phyloP scores from a whole-genome alignment of 2,113 vertebrate species.

The Carlito syrichta region DNA sequence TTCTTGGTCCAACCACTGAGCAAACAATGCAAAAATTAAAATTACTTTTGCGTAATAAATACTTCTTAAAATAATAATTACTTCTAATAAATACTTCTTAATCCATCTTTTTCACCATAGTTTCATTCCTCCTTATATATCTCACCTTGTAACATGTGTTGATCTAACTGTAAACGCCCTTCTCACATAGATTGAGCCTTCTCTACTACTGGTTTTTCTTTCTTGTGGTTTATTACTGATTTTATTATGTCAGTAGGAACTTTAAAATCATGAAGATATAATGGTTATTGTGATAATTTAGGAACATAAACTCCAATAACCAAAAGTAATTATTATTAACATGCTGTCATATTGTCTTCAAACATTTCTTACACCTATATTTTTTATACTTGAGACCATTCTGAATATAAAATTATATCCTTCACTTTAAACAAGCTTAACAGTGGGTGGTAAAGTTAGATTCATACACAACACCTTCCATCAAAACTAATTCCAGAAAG shows the following conservation, averaged over 20 bases:
- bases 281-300: not conserved
- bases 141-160: not conserved
- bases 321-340: not conserved
- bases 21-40: too few species aligned
- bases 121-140: too few species aligned
- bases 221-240: not conserved
- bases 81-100: not conserved
- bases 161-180: not conserved
- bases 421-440: not conserved
- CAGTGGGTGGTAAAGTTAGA: not conserved
- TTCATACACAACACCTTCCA: not conserved
- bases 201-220: not conserved
- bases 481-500: not conserved
- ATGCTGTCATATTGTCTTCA: not conserved
- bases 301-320: not conserved
- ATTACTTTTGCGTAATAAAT: too few species aligned
- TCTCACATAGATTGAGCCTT: not conserved
- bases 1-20: too few species aligned
- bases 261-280: not conserved
- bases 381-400: not conserved
- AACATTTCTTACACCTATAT: not conserved
- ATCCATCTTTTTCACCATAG: not conserved
- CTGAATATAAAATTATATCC: not conserved
- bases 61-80: too few species aligned
- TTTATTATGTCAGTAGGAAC: not conserved